Evolutionary conservation across 2,888 invertebrate genomes (phyloP), one percentile per base, ranked within the genome.

Genomic region (Nemapogon koenigi): DNA sequence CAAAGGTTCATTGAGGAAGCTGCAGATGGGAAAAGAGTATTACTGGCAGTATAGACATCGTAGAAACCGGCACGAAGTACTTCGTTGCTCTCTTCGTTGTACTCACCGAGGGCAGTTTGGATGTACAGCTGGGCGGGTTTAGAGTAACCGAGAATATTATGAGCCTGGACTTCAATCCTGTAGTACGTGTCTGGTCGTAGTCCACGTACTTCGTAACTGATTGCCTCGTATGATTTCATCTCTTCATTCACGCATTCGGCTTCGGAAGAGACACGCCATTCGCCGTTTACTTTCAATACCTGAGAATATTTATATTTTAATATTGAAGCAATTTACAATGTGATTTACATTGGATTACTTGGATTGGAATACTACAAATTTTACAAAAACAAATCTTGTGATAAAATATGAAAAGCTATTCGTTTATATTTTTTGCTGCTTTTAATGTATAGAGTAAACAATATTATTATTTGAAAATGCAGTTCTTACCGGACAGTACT

Each of bases 61-160:
- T 78, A 79, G 65, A 79, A 78, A 49, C 78, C 79, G 46, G 75
- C 72, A 48, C 65, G 68, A 32, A 69, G 71, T 46, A 72, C 67
- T 53, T 76, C 72, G 51, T 71, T 73, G 65, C 52, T 67, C 49
- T 75, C 73, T 56, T 66, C 66, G 57, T 66, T 67, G 62, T 81
- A 84, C 90, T 90, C 88, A 93, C 94, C 93, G 83, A 87, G 84
- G 55, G 91, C 88, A 46, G 95, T 95, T 76, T 88, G 91, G 64
- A 95, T 83, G 60, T 87, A 84, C 49, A 91, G 83, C 57, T 86
- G 83, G 28, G 89, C 88, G 1, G 92, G 88, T 42, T 84, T 78
- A 53, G 94, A 92, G 68, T 80, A 87, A 40, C 95, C 96, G 45
- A 95, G 89, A 16, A 84, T 73, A 66, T 97, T 97, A 63, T 89